phyloP scores from a whole-genome alignment of 2,888 invertebrate species.

The Melieria omissa region DNA sequence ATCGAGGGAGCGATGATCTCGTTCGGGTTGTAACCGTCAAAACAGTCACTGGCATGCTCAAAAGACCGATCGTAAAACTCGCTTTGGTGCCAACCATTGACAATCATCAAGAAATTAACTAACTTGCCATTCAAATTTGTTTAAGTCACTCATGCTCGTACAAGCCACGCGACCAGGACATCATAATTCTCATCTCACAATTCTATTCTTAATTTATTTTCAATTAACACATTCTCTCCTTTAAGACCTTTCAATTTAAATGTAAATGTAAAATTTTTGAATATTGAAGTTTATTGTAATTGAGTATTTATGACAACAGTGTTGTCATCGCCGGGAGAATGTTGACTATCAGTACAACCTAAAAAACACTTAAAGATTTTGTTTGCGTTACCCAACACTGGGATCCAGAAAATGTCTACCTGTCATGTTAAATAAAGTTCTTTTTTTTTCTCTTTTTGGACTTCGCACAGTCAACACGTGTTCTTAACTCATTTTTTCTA shows the following conservation, averaged over 20 bases:
- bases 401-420: no score
- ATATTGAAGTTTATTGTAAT: no score
- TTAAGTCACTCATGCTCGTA: background rate
- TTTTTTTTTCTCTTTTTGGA: no score
- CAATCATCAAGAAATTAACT: background rate
- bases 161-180: background rate
- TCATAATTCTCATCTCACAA: background rate
- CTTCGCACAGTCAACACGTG: no score
- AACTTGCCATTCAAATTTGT: background rate
- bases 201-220: background rate
- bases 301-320: no score
- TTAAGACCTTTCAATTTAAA: background rate
- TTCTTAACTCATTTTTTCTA: no score
- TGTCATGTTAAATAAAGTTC: no score
- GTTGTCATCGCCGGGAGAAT: no score
- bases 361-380: no score
- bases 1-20: constrained; percentile 15
- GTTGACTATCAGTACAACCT: no score
- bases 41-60: background rate
- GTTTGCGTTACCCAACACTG: no score
- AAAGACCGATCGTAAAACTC: constrained; percentile 7
- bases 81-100: constrained; percentile 1
- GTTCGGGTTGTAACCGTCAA: constrained; percentile 2
- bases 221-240: background rate
- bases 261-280: no score